Conservation (phyloP, 2,888 invertebrate genomes). For the Drosophila borborema region DNA sequence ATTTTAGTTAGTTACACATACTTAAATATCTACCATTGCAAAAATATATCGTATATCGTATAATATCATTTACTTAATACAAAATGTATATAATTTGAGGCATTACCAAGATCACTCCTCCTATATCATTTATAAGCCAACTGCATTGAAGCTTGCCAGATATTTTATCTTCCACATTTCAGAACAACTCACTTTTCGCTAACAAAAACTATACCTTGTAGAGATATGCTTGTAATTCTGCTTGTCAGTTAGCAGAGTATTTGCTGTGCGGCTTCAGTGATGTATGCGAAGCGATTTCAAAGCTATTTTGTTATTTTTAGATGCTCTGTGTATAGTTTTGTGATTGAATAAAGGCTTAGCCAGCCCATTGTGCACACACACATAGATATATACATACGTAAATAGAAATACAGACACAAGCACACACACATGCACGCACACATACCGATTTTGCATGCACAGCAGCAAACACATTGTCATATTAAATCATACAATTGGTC, state of each 20-base stretch:
- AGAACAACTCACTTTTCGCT: too few relatives aligned
- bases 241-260: constrained; percentile 22
- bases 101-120: not conserved
- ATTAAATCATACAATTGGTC: constrained; percentile 74
- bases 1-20: not conserved
- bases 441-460: constrained; percentile 18
- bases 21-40: too few relatives aligned
- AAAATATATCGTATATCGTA: not conserved
- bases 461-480: constrained; percentile 57
- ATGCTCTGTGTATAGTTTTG: constrained; percentile 42
- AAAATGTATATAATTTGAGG: not conserved
- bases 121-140: not conserved
- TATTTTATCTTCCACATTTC: too few relatives aligned
- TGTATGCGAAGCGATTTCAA: constrained; percentile 3
- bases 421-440: constrained; percentile 8
- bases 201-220: not conserved
- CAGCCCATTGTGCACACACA: constrained; percentile 34
- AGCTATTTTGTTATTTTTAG: constrained; percentile 28
- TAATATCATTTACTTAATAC: not conserved
- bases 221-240: not conserved
- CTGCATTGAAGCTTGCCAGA: not conserved
- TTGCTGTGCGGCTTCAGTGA: constrained; percentile 14
- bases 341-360: constrained; percentile 68
- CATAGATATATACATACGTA: constrained; percentile 16
- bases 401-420: constrained; percentile 16